Percentiles rank a stretch among this genome's conserved stretches.
Evolutionary conservation across 2,797 vertebrate genomes (phyloP).

Genomic region (Aphelocoma californica): DNA sequence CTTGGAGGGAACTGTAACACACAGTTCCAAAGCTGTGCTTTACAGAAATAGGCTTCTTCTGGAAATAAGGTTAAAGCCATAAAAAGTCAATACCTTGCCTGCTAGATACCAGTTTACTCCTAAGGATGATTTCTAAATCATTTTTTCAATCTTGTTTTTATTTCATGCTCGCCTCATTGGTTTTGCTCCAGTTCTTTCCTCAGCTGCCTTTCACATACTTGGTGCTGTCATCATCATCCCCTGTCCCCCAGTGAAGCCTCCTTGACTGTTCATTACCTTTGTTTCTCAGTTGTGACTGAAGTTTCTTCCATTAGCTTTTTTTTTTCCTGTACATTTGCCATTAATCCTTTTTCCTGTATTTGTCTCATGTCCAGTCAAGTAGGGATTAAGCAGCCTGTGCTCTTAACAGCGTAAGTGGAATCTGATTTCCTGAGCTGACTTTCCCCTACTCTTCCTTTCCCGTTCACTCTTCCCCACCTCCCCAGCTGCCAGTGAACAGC

Average conservation of each 20-base stretch:
- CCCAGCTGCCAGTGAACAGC: not conserved
- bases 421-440: not conserved
- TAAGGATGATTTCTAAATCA: not conserved
- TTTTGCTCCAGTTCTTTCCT: slow-evolving; percentile 3
- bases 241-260: not conserved
- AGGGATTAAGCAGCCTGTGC: not conserved
- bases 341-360: slow-evolving; percentile 19
- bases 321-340: not conserved
- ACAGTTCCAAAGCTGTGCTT: not conserved
- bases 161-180: not conserved
- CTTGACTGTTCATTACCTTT: not conserved
- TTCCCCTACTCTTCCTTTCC: not conserved
- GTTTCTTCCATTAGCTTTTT: not conserved
- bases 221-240: rapidly evolving
- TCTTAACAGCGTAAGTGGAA: not conserved
- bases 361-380: not conserved
- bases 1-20: not conserved
- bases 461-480: not conserved
- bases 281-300: not conserved
- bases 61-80: slow-evolving; percentile 7
- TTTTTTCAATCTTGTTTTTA: not conserved
- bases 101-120: not conserved
- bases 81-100: not conserved
- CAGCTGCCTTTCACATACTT: not conserved
- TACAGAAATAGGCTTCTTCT: not conserved